phyloP scores from a whole-genome alignment of 2,113 vertebrate genomes.

The Dasyurus viverrinus region DNA sequence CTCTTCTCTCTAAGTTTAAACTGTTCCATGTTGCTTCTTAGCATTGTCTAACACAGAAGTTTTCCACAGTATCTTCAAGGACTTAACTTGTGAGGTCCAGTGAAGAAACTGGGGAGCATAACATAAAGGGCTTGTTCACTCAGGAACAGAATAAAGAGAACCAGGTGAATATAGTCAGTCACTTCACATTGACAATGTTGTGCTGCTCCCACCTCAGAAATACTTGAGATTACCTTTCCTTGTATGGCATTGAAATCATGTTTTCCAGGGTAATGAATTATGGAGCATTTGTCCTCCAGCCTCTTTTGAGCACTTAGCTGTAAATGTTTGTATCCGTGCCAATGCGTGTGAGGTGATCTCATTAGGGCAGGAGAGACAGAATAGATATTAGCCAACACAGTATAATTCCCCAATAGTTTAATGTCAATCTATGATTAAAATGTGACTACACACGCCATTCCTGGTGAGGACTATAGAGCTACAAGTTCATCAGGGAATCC shows the following conservation, averaged over 20 bases:
- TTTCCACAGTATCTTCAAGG: conserved; percentile 41
- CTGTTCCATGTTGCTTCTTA: background rate
- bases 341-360: conserved; percentile 83
- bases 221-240: conserved; percentile 83
- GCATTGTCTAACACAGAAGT: conserved; percentile 1
- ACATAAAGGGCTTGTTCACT: conserved; percentile 73
- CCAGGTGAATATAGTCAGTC: conserved; percentile 81
- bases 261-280: conserved; percentile 85
- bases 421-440: conserved; percentile 60
- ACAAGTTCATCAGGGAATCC: conserved; percentile 42
- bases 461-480: conserved; percentile 14
- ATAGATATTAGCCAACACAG: conserved; percentile 77
- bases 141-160: conserved; percentile 77
- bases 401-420: conserved; percentile 76
- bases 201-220: conserved; percentile 80
- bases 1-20: background rate
- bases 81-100: conserved; percentile 54
- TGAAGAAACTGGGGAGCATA: conserved; percentile 58
- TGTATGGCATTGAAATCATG: conserved; percentile 80
- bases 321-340: conserved; percentile 82
- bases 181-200: conserved; percentile 79
- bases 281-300: conserved; percentile 82
- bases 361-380: conserved; percentile 80
- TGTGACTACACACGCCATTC: conserved; percentile 48
- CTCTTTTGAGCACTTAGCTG: conserved; percentile 84